phyloP scores from a whole-genome alignment of 2,888 invertebrate species.

The Acholoe squamosa region DNA sequence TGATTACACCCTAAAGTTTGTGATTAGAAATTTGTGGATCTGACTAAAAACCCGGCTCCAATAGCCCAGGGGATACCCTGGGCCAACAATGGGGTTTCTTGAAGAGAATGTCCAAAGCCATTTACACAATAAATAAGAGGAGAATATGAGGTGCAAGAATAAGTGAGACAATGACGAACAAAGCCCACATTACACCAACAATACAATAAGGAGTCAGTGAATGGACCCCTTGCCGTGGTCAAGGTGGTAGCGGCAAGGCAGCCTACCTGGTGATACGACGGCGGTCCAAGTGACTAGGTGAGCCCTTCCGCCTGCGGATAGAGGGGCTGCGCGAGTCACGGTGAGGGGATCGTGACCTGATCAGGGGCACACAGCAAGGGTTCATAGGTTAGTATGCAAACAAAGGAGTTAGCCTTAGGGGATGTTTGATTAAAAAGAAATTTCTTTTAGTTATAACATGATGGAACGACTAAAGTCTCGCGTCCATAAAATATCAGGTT shows the following conservation, averaged over 20 bases:
- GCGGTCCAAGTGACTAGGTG: slow-evolving; percentile 96
- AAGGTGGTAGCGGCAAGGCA: neutral
- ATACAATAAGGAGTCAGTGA: neutral
- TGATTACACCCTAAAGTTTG: too few relatives aligned
- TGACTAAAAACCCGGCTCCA: too few relatives aligned
- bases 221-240: neutral
- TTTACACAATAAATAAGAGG: neutral
- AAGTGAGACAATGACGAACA: neutral
- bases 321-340: slow-evolving; percentile 86
- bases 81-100: slow-evolving; percentile 16
- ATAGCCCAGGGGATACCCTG: too few relatives aligned
- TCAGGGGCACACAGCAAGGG: slow-evolving; percentile 81
- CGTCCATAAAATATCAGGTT: too few relatives aligned
- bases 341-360: slow-evolving; percentile 75
- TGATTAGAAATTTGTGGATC: too few relatives aligned
- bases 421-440: too few relatives aligned
- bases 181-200: neutral
- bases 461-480: too few relatives aligned
- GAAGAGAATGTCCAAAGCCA: neutral
- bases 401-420: too few relatives aligned
- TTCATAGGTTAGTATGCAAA: slow-evolving; percentile 72
- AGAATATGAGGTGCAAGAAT: neutral
- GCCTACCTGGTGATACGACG: slow-evolving; percentile 96
- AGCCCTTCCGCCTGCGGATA: slow-evolving; percentile 95
- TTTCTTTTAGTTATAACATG: too few relatives aligned